These are phyloP conservation scores for Drosophila kanekoi DNA, from an alignment of 2,888 invertebrate species.

Conservation along the genomic window DNA sequence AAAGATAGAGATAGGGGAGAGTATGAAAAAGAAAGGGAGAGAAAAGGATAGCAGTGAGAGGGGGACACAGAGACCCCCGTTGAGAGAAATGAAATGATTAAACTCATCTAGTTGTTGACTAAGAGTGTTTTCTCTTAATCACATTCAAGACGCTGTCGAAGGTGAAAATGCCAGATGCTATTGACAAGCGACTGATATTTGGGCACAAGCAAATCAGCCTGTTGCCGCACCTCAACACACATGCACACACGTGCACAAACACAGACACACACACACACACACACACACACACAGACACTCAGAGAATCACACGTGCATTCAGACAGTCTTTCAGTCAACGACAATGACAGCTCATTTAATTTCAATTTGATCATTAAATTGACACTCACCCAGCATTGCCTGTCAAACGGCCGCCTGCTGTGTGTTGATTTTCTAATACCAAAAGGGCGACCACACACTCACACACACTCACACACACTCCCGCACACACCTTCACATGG, in stretches of 20 bases:
- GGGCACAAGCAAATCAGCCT: slow-evolving; percentile 16
- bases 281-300: slow-evolving; percentile 1
- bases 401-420: slow-evolving; percentile 43
- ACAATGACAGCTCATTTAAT: slow-evolving; percentile 64
- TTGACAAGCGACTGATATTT: slow-evolving; percentile 37
- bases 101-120: background rate
- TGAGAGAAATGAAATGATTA: background rate
- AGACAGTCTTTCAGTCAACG: slow-evolving; percentile 37
- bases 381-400: slow-evolving; percentile 42
- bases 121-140: background rate
- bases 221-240: background rate
- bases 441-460: slow-evolving; percentile 25
- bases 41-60: background rate
- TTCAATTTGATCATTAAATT: slow-evolving; percentile 65
- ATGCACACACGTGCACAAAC: slow-evolving; percentile 7
- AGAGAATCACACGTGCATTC: background rate
- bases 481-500: slow-evolving; percentile 2
- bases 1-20: background rate
- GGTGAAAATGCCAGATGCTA: background rate
- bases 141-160: background rate
- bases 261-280: slow-evolving; percentile 3
- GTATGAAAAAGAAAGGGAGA: background rate
- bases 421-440: slow-evolving; percentile 61
- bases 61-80: background rate
- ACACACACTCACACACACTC: background rate